phyloP scores from a whole-genome alignment of 2,888 invertebrate genomes.

The Cabera pusaria region DNA sequence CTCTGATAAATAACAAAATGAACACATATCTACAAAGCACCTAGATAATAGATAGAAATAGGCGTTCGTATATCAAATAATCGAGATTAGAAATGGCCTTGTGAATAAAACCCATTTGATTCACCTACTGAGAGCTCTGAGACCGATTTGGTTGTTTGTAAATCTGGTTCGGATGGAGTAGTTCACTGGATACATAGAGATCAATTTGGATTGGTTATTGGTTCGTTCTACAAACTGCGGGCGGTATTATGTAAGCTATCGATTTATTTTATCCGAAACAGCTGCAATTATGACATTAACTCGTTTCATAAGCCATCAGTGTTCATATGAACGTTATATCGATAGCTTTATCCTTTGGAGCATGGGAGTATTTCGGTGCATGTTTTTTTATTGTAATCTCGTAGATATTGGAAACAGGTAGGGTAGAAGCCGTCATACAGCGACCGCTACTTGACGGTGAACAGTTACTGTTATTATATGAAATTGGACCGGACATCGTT shows the following conservation, averaged over 20 bases:
- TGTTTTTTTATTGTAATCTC: slow-evolving; percentile 43
- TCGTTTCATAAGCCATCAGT: slow-evolving; percentile 73
- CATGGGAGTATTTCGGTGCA: slow-evolving; percentile 51
- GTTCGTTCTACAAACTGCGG: slow-evolving; percentile 63
- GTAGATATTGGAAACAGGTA: slow-evolving; percentile 58
- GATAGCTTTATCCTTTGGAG: slow-evolving; percentile 67
- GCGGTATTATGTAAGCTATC: slow-evolving; percentile 76
- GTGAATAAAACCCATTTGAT: slow-evolving; percentile 38
- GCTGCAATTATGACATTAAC: slow-evolving; percentile 80
- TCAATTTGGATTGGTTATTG: slow-evolving; percentile 55
- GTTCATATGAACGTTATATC: slow-evolving; percentile 46
- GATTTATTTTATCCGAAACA: slow-evolving; percentile 78
- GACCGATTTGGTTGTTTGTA: slow-evolving; percentile 17
- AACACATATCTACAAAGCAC: slow-evolving; percentile 24
- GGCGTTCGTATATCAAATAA: slow-evolving; percentile 54
- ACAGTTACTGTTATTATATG: slow-evolving; percentile 48
- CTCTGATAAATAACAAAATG: slow-evolving; percentile 17
- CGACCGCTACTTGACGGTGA: slow-evolving; percentile 7
- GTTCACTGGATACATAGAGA: slow-evolving; percentile 49
- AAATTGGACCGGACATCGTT: slow-evolving; percentile 28
- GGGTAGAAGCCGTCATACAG: slow-evolving; percentile 53
- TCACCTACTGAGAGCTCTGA: slow-evolving; percentile 18
- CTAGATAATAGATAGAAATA: slow-evolving; percentile 53
- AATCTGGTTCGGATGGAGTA: slow-evolving; percentile 29
- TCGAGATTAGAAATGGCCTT: slow-evolving; percentile 58